Evolutionary conservation across 2,797 vertebrate genomes (phyloP).

Genomic region (Alouatta caraya): DNA sequence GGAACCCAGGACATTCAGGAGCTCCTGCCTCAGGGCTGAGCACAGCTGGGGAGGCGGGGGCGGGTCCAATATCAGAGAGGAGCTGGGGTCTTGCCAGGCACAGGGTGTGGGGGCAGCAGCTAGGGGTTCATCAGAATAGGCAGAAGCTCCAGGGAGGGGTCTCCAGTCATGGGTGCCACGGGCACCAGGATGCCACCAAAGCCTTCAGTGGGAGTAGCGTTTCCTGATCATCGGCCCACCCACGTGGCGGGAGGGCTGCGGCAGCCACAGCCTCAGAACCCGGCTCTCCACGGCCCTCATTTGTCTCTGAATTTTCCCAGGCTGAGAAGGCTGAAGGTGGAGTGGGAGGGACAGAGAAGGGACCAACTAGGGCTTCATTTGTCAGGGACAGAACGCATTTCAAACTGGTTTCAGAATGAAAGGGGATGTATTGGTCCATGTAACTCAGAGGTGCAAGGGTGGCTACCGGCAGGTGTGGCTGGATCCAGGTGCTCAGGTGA

Average conservation of each 20-base stretch:
- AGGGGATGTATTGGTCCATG: neutral
- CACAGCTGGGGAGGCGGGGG: neutral
- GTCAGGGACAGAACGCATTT: neutral
- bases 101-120: accelerated
- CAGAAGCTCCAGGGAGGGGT: too few species aligned
- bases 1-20: neutral
- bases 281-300: neutral
- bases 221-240: neutral
- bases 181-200: too few species aligned
- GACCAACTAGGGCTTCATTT: neutral
- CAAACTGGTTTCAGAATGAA: neutral
- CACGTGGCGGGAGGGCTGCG: neutral
- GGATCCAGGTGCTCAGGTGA: neutral
- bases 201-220: neutral
- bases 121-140: neutral
- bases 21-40: neutral
- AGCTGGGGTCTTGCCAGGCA: neutral
- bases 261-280: neutral
- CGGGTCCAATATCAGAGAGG: too few species aligned
- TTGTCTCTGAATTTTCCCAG: neutral
- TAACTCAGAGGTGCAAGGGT: neutral
- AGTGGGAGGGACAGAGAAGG: neutral
- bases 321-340: neutral
- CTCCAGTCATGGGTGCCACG: accelerated
- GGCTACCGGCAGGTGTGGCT: neutral